phyloP scores from a whole-genome alignment of 1,140 invertebrate genomes.

The Brachionus plicatilis region DNA sequence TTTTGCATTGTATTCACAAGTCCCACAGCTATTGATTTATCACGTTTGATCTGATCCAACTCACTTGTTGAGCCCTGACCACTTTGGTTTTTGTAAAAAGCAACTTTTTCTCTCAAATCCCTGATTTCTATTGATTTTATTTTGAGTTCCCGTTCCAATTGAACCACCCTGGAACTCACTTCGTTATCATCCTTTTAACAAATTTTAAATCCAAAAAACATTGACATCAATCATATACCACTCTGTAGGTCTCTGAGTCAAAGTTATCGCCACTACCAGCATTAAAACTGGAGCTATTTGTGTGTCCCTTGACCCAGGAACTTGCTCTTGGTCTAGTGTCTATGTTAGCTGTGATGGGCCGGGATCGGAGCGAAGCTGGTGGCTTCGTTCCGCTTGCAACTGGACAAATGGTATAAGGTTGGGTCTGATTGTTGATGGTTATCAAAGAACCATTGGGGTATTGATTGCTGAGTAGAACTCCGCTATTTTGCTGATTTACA shows the following conservation, averaged over 20 bases:
- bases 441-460: conserved; percentile 42
- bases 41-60: conserved; percentile 53
- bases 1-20: conserved; percentile 55
- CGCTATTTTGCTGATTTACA: conserved; percentile 44
- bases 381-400: background rate
- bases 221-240: background rate
- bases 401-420: background rate
- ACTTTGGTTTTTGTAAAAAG: background rate
- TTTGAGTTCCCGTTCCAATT: background rate
- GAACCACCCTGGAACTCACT: background rate
- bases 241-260: background rate
- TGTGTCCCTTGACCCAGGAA: conserved; percentile 41
- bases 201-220: no score
- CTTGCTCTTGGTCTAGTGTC: background rate
- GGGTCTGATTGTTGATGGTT: conserved; percentile 43
- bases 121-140: conserved; percentile 21
- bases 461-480: background rate
- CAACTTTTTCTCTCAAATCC: conserved; percentile 20
- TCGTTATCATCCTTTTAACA: background rate
- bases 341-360: conserved; percentile 50
- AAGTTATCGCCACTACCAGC: conserved; percentile 15
- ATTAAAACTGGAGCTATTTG: conserved; percentile 42
- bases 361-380: conserved; percentile 44
- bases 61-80: conserved; percentile 42
- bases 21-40: conserved; percentile 55